Evolutionary conservation across 2,888 invertebrate species (phyloP), one percentile per base, ranked within the genome.

Genomic region (Entomobrya proxima): DNA sequence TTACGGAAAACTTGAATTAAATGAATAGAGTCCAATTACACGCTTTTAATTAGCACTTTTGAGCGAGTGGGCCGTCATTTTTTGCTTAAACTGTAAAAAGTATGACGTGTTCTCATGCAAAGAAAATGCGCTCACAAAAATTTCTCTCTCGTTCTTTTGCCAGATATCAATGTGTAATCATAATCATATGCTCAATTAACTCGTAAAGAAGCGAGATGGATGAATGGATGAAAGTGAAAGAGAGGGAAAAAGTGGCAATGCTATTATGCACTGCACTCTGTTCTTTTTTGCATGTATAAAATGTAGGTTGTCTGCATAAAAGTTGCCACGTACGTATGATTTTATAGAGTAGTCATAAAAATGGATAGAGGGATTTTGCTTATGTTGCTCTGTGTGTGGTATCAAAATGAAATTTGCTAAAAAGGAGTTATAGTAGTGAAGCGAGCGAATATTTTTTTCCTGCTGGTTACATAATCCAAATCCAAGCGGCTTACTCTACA

Each of bases 1-100:
- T 27, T 13, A 2, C 27, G 44, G 7, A 7, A 50, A 24, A 32
- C 7, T n/a, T 52, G 32, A 74, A 18, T 52, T 50, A 30, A 74
- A 52, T 74, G 74, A 74, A 74, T 74, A 52, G 74, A 50, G 74
- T 52, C 74, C 52, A 74, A 74, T 74, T 74, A 52, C 32, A 52
- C 50, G 52, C 18, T 50, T 74, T 74, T 74, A 74, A 74, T 74
- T 52, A 74, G n/a, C 21, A 18, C 13, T 74, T n/a, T n/a, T n/a
- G n/a, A n/a, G 52, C 32, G 21, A 50, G 30, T n/a, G 32, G 30
- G 72, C 72, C 15, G 47, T n/a, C 72, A n/a, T 11, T 27, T 11
- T 21, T 74, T 30, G 52, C 50, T 52, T 35, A 44, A 27, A 18
- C 15, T 69, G 7, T 44, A 18, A 35, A 61, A 32, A 58, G n/a